Base-by-base conservation (phyloP, 2,797 vertebrate species). In the Gallinago nigripennis region DNA sequence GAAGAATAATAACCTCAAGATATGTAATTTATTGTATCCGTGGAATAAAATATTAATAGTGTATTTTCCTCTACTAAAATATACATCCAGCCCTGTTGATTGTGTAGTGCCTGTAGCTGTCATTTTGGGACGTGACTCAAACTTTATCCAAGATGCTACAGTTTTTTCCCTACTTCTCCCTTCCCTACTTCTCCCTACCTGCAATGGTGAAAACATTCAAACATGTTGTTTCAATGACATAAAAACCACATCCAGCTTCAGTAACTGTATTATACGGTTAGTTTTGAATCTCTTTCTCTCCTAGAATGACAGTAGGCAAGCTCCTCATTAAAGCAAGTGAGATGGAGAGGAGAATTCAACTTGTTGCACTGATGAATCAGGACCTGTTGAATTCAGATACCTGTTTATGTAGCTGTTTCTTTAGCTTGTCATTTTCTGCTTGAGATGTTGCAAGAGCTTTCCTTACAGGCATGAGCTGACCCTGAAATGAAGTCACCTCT, bases 401-500 rank as follows among this genome's bases (percentile, higher is more conserved):
- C 98, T 98, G 98, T 82, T 96, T 96, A 12, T 92, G 43, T 51
- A 97, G 97, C 95, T 97, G 91, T 95, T 77, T 91, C 85, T 96
- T 94, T 72, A 97, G 51, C 85, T 84, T 96, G 78, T 72, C 79
- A 58, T 89, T 97, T 45, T 98, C 95, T 2, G 90, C 93, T 94
- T 98, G 98, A 78, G 97, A 96, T 76, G 88, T 85, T 75, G 57
- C 79, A 95, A 98, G 71, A 69, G 89, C 96, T 90, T 92, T 97
- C 91, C 97, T 97, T 27, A 72, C 73, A 37, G 94, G 97, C 39
- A 71, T 70, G 48, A 98, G 94, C 95, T 98, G 97, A 77, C 97
- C 97, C 70, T 82, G 96, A 71, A 98, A 97, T 3, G 86, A 65
- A 72, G 78, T 15, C 80, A 87, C 97, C 88, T 98, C 97, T 77